Base-by-base conservation (phyloP, 2,113 vertebrate species). In the Lycaon pictus region DNA sequence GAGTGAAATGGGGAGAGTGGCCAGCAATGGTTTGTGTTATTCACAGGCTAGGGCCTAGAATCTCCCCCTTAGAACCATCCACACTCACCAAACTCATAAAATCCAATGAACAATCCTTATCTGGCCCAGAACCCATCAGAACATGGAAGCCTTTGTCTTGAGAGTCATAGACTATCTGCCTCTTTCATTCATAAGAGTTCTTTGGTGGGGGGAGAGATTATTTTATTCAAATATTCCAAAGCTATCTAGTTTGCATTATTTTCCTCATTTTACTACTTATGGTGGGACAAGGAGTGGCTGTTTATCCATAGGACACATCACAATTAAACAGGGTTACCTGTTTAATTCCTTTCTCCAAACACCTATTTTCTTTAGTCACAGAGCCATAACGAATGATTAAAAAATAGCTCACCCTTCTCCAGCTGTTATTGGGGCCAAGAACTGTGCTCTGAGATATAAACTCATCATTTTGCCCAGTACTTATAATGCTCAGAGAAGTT, bases 151-250 rank as follows among this genome's bases (percentile, higher is more conserved):
- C 32, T 76, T 67, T 80, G 48, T 83, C 23, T 71, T 93, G 8
- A 88, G 55, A 56, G 32, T 23, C 25, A 83, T 5, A 35, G 12
- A 51, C 7, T 56, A 11, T 55, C 2, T 35, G n/a, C 5, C 17
- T 69, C 22, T 62, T 83, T 96, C 19, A 84, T 51, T 80, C 22
- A 29, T 53, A 92, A 69, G 12, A 83, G 17, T 72, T 87, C 5
- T 55, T 2, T 32, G 55, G 1, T 1, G n/a, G 60, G 0, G 11
- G 6, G 35, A 22, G 76, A 37, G 32, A 5, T 5, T 1, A 0
- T 77, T 81, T 63, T 77, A 79, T 53, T 91, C 55, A 58, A 55
- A 93, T 16, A 88, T 56, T 79, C 32, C 17, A 62, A 90, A 76
- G 29, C n/a, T 81, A 87, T 48, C 43, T 62, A 15, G 0, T 79